Conservation (phyloP, 2,113 vertebrate genomes). For the Colossoma macropomum region DNA sequence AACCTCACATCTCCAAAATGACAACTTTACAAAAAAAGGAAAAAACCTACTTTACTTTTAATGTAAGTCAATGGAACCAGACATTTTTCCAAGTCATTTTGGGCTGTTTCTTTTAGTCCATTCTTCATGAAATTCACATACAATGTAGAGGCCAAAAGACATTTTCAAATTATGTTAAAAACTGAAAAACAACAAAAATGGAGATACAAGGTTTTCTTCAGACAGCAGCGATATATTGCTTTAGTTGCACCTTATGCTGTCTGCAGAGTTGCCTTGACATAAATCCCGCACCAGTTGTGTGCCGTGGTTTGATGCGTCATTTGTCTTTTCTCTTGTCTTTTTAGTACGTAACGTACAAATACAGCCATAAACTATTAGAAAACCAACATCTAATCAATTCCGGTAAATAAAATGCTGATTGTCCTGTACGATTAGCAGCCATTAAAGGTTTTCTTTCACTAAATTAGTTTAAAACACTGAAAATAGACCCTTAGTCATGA, state of each 20-base stretch:
- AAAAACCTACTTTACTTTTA: too few species aligned
- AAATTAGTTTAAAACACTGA: slow-evolving; percentile 41
- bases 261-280: neutral
- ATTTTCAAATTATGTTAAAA: too few species aligned
- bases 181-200: too few species aligned
- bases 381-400: neutral
- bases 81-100: too few species aligned
- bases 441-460: slow-evolving; percentile 17
- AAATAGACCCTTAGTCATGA: slow-evolving; percentile 32
- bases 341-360: neutral
- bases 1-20: too few species aligned
- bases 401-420: slow-evolving; percentile 9
- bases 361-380: neutral
- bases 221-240: too few species aligned
- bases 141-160: too few species aligned
- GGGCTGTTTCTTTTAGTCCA: too few species aligned
- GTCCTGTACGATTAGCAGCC: slow-evolving; percentile 27
- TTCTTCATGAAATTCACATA: too few species aligned
- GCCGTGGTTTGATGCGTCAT: neutral
- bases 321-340: neutral
- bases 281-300: neutral
- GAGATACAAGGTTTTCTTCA: too few species aligned
- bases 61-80: too few species aligned
- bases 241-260: neutral
- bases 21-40: too few species aligned